Evolutionary conservation across 2,797 vertebrate genomes (phyloP), one percentile per base, ranked within the genome.

Genomic region (Myotis vivesi): DNA sequence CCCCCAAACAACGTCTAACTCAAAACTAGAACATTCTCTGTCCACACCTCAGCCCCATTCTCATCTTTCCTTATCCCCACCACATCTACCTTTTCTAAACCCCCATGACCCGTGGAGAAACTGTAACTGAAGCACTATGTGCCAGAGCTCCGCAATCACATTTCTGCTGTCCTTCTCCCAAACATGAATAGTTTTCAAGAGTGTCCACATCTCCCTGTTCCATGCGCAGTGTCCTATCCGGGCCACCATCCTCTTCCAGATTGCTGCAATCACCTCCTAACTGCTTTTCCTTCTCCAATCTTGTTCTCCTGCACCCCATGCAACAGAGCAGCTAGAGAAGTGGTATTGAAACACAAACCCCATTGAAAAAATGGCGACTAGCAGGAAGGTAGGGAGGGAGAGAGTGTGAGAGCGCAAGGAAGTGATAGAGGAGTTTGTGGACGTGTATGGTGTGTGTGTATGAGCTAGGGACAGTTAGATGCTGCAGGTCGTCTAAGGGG

Each of bases 41-140:
- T n/a, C 53, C 81, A 62, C 5, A 59, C 4, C 12, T 36, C 23
- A 0, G n/a, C 15, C 44, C 66, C 57, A 0, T 36, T 46, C 30
- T 53, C 33, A 3, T 9, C 41, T 3, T 30, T 30, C 33, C 83
- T 53, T 28, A 17, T 13, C 16, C 41, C 72, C 12, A 33, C 20
- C 10, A 33, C 3, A 0, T 9, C 62, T 71, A 19, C 30, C 71
- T 59, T 79, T 64, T 22, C 62, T 11, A 8, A 79, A 28, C 13
- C 15, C 51, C 28, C 13, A 7, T 0, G 8, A 38, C 59, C 6
- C 1, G 0, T 0, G 16, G 1, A 44, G 53, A 68, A 36, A 16
- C 83, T 4, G 19, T 2, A 15, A 36, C 59, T 1, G 36, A 62
- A 13, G 25, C 15, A 2, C 49, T 17, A 3, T 44, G 30, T 33